phyloP scores from a whole-genome alignment of 2,113 vertebrate species.

The Centropus bengalensis region DNA sequence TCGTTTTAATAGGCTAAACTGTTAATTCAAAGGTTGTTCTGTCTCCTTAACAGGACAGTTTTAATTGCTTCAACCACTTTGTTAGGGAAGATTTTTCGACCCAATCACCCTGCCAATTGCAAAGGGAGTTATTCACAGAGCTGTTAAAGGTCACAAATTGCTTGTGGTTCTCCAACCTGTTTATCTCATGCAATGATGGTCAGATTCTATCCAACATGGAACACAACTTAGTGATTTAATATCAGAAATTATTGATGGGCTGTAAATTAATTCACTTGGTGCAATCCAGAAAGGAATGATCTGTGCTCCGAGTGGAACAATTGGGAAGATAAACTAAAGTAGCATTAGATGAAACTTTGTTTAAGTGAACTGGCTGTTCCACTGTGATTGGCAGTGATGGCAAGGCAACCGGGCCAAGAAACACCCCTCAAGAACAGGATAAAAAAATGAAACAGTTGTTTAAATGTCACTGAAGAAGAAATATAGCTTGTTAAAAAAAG shows the following conservation, averaged over 20 bases:
- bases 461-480: background rate
- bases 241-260: background rate
- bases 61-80: slow-evolving; percentile 30
- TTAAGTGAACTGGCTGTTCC: background rate
- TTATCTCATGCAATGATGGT: background rate
- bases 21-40: slow-evolving; percentile 37
- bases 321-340: background rate
- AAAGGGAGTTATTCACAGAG: slow-evolving; percentile 6
- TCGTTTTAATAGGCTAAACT: background rate
- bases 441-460: background rate
- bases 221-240: background rate
- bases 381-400: background rate
- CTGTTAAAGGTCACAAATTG: slow-evolving; percentile 37
- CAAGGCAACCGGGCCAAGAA: slow-evolving; percentile 19
- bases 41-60: background rate
- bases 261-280: background rate
- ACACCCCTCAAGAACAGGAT: background rate
- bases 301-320: background rate
- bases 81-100: background rate
- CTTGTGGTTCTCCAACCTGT: slow-evolving; percentile 16
- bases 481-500: background rate
- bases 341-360: background rate
- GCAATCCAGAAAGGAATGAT: background rate
- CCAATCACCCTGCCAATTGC: background rate
- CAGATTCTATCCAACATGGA: background rate